A percentile compares a stretch with the other conserved stretches of the same genome.
These are phyloP conservation scores for Steatornis caripensis DNA, from an alignment of 2,113 vertebrate genomes.

Conservation along the genomic window DNA sequence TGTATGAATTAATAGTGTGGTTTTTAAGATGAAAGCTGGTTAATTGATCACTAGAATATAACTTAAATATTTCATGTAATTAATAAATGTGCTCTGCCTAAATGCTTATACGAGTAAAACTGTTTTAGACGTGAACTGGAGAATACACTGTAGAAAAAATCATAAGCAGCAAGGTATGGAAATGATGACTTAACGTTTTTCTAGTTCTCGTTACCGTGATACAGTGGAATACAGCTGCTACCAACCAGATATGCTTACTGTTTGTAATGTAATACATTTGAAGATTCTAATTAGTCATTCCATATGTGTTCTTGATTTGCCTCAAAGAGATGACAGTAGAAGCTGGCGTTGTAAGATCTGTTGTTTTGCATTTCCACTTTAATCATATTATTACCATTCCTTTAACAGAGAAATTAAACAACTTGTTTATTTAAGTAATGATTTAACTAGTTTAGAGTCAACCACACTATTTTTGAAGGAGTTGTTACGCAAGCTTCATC, in stretches of 20 bases:
- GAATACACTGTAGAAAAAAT: not conserved
- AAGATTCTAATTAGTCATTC: not conserved
- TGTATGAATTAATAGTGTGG: not conserved
- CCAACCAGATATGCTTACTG: not conserved
- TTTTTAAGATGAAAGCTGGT: not conserved
- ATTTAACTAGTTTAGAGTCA: slow-evolving; percentile 10
- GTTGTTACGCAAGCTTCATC: not conserved
- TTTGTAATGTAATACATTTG: not conserved
- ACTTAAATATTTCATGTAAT: not conserved
- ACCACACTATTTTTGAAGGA: not conserved
- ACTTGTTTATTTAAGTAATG: not conserved
- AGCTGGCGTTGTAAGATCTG: not conserved
- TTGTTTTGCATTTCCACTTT: not conserved
- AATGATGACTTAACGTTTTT: not conserved
- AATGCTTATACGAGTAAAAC: not conserved
- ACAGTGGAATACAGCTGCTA: not conserved
- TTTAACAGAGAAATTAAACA: not conserved
- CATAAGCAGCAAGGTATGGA: not conserved
- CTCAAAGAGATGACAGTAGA: not conserved
- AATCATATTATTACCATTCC: not conserved
- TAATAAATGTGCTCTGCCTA: not conserved
- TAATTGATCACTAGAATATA: not conserved
- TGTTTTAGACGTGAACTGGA: not conserved
- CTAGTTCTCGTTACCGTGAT: not conserved
- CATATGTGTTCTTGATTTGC: not conserved